A percentile compares a stretch with the other conserved stretches of the same genome.
Evolutionary conservation across 2,888 invertebrate genomes (phyloP).

Genomic region (Oscheius myriophilus): DNA sequence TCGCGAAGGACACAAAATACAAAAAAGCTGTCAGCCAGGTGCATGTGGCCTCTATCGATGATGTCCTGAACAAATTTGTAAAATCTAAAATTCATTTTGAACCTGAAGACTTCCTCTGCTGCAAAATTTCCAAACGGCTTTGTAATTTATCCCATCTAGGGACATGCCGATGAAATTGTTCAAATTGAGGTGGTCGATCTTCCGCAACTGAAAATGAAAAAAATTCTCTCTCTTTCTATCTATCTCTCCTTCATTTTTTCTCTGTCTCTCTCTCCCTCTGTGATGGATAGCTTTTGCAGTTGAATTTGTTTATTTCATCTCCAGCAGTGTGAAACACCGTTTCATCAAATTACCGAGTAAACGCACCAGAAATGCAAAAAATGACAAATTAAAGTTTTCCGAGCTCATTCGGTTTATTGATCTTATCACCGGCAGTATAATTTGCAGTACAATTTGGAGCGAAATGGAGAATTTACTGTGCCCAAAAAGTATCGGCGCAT

Average conservation of each 20-base stretch:
- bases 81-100: too few species aligned
- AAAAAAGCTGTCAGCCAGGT: conserved; percentile 62
- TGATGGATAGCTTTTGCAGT: conserved; percentile 24
- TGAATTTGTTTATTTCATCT: too few species aligned
- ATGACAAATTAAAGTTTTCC: too few species aligned
- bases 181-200: conserved; percentile 66
- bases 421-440: too few species aligned
- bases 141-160: conserved; percentile 54
- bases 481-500: too few species aligned
- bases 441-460: too few species aligned
- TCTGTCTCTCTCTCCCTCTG: conserved; percentile 45
- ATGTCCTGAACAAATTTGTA: conserved; percentile 56
- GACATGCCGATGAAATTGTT: conserved; percentile 67
- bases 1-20: conserved; percentile 60
- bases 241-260: not conserved
- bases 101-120: conserved; percentile 51
- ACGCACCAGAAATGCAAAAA: too few species aligned
- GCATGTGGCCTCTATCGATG: conserved; percentile 67
- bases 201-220: conserved; percentile 53
- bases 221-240: too few species aligned
- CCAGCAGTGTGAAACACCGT: too few species aligned
- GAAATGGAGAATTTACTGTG: too few species aligned
- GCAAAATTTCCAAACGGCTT: conserved; percentile 66
- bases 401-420: too few species aligned
- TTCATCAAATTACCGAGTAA: too few species aligned